Conservation (phyloP, 2,797 vertebrate genomes). For the Cheirogaleus major region DNA sequence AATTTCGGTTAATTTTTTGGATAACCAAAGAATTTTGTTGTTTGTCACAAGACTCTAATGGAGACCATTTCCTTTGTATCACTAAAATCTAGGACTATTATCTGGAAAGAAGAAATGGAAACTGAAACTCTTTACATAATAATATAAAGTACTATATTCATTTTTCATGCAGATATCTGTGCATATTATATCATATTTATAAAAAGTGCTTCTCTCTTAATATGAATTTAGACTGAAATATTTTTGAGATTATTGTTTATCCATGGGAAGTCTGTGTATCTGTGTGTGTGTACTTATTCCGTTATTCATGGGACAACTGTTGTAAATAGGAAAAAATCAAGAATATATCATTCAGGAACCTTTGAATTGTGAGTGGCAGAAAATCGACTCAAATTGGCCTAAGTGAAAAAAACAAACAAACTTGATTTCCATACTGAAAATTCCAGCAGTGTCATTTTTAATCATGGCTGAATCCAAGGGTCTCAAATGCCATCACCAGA, state of each 20-base stretch:
- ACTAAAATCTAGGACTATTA: not conserved
- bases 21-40: constrained; percentile 33
- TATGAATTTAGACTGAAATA: not conserved
- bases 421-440: not conserved
- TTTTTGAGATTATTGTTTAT: constrained; percentile 20
- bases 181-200: not conserved
- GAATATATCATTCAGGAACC: not conserved
- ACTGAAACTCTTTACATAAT: not conserved
- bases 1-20: not conserved
- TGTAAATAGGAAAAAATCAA: not conserved
- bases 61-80: not conserved
- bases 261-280: not conserved
- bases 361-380: not conserved
- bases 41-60: not conserved
- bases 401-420: not conserved
- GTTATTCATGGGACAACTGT: not conserved
- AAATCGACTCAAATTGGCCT: constrained; percentile 9
- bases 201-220: not conserved
- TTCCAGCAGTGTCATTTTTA: constrained; percentile 9
- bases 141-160: not conserved
- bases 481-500: not conserved
- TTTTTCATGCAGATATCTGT: not conserved
- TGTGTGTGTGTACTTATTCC: not conserved
- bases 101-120: not conserved
- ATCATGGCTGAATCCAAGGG: not conserved